These are phyloP conservation scores for Tetramorium parvispinum DNA, from an alignment of 1,140 invertebrate genomes.

Conservation along the genomic window DNA sequence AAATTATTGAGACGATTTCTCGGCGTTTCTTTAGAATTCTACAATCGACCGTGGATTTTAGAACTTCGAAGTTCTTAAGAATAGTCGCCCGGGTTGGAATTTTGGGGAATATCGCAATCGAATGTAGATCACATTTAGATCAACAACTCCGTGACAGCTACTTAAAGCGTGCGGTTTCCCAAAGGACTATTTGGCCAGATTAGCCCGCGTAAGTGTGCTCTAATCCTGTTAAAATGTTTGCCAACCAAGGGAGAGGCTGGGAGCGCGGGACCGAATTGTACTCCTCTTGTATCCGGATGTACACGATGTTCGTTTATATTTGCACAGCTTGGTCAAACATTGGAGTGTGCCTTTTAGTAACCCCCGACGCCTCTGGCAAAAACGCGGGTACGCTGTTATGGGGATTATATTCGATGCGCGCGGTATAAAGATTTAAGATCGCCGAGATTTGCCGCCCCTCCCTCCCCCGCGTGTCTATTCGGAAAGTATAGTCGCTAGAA, in stretches of 20 bases:
- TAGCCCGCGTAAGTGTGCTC: slow-evolving; percentile 81
- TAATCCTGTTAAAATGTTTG: slow-evolving; percentile 86
- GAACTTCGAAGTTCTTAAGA: background rate
- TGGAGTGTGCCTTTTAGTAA: slow-evolving; percentile 83
- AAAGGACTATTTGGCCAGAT: slow-evolving; percentile 81
- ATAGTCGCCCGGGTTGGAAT: background rate
- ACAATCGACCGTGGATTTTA: background rate
- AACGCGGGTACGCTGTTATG: slow-evolving; percentile 76
- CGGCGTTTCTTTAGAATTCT: background rate
- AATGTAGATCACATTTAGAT: slow-evolving; percentile 74
- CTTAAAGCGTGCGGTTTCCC: slow-evolving; percentile 80
- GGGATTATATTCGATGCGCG: slow-evolving; percentile 73
- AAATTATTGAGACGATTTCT: background rate
- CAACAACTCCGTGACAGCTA: slow-evolving; percentile 81
- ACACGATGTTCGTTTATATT: slow-evolving; percentile 82
- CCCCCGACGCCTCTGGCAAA: slow-evolving; percentile 78
- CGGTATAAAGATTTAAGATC: slow-evolving; percentile 55
- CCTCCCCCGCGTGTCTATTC: background rate
- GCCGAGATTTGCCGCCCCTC: background rate
- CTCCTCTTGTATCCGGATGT: slow-evolving; percentile 74
- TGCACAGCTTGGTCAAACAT: slow-evolving; percentile 85
- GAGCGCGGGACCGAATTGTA: slow-evolving; percentile 76
- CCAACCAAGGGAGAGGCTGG: slow-evolving; percentile 77
- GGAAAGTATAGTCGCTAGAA: background rate
- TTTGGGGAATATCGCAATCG: slow-evolving; percentile 30